Evolutionary conservation across 2,888 invertebrate species (phyloP), one percentile per base, ranked within the genome.

Genomic region (Lypha dubia): DNA sequence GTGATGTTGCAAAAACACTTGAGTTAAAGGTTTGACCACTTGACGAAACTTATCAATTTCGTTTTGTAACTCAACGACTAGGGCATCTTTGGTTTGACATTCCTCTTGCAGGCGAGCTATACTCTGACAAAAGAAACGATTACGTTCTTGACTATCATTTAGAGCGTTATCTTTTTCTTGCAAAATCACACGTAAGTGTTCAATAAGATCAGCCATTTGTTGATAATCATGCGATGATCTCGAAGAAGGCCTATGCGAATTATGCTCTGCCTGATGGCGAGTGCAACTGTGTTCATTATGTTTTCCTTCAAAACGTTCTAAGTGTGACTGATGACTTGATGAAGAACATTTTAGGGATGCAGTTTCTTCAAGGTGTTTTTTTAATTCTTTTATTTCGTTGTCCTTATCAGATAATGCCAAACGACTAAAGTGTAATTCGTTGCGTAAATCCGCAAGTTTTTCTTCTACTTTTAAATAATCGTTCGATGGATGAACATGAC

Each of bases 1-100:
- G 87, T 91, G 92, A 80, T 93, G 93, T 82, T 93, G 93, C 85
- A 95, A 94, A 77, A 95, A 93, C 87, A 95, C 94, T 88, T 94
- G 94, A 0, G 95, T 95, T 87, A 95, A 91, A 2, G 95, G 95
- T 86, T 94, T 93, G 0, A 90, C 95, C 70, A 97, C 95, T 92
- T 96, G 96, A 84, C 96, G 94, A 91, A 95, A 97, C 92, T 97
- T 97, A 90, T 97, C 97, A 88, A 97, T 95, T 93, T 97, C 97
- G 90, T 96, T 96, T 88, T 95, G 95, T 67, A 98, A 93, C 88
- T 96, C 95, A 83, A 95, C 94, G 87, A 98, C 97, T 86, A 95
- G 94, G 0, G 94, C 94, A 88, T 98, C 97, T 89, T 96, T 96
- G 80, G 96, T 95, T 6, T 87, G 79, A 41, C 89, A 89, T 65